Conservation (phyloP, 2,797 vertebrate genomes). For the Tarsius wallacei region DNA sequence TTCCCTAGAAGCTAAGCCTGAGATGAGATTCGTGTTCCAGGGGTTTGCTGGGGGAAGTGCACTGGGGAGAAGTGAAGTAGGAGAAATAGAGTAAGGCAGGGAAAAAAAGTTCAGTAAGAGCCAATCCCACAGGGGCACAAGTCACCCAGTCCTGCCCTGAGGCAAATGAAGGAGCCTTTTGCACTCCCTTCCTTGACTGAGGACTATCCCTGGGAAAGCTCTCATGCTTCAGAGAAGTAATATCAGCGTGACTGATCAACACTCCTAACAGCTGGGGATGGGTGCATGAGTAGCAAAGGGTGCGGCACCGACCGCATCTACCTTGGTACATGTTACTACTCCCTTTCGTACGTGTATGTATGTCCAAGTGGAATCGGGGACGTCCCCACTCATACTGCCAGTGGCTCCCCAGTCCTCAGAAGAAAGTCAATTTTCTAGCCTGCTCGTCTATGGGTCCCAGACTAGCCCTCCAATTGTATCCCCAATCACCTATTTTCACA, state of each 20-base stretch:
- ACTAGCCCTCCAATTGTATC: neutral
- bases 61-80: neutral
- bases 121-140: neutral
- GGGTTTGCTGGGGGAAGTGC: neutral
- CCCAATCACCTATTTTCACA: neutral
- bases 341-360: no score
- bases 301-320: fast-evolving
- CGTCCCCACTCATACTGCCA: neutral
- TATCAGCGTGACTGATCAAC: neutral
- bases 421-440: neutral
- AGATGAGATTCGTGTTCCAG: neutral
- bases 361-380: neutral
- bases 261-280: neutral
- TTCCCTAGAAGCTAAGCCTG: neutral
- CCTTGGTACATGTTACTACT: neutral
- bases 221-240: neutral
- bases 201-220: neutral
- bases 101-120: neutral
- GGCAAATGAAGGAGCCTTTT: neutral
- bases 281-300: neutral
- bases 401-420: neutral
- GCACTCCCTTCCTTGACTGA: neutral
- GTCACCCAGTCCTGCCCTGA: neutral
- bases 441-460: neutral
- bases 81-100: neutral